Base-by-base conservation (phyloP, 2,113 vertebrate species). In the Gymnobelideus leadbeateri region DNA sequence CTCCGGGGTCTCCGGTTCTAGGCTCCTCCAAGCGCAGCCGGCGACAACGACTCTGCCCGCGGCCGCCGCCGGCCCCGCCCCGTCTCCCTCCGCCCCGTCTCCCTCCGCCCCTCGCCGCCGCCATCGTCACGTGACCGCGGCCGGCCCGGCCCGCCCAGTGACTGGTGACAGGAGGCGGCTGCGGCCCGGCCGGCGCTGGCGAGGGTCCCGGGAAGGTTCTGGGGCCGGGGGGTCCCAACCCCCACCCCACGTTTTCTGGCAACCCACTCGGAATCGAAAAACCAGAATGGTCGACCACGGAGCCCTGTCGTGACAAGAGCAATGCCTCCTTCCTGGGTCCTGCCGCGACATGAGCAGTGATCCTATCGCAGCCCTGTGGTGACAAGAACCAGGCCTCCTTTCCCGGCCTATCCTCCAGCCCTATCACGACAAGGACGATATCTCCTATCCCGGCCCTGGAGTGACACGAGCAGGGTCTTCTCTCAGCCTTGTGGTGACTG, bases 21-120 rank as follows among this genome's bases (percentile, higher is more conserved):
- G 37, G 68, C 7, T 43, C 68, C 68, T 84, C 19, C 68, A 43
- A 43, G n/a, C 68, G n/a, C 68, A 84, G 68, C 89, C 89, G 89
- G 89, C 24, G 89, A 47, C 47, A 3, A 51, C n/a, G 25, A 25
- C 49, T 51, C 24, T 10, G 25, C 96, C 93, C 95, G 92, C 95
- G 43, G 97, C 96, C 97, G 96, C 96, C 96, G 95, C 93, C 51
- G n/a, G 95, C 96, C 55, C 95, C 96, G 97, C 95, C 96, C 95
- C 95, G 94, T 84, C 46, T 68, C 91, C 94, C 94, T 3, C 95
- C 96, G 97, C 95, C 96, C 95, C 95, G 94, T 77, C 46, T 68
- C 91, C 94, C 94, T 3, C 91, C 94, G 96, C 50, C 95, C 31
- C 91, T 54, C 55, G 47, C 92, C 57, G 50, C 91, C 91, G 90